Base-by-base conservation (phyloP, 2,888 invertebrate species). In the Mystacides longicornis region DNA sequence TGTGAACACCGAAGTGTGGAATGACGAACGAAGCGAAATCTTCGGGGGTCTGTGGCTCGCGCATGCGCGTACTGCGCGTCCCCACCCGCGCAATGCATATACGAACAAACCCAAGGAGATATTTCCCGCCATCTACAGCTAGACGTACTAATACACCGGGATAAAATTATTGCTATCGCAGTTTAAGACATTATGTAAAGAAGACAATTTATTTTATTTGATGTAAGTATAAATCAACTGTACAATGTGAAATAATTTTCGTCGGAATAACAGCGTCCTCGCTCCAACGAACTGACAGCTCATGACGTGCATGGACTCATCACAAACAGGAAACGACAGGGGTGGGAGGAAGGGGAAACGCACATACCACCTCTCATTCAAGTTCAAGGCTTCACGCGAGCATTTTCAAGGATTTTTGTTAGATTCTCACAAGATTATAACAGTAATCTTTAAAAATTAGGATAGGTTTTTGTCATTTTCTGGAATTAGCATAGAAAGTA, bases 1-100 rank as follows among this genome's bases (percentile, higher is more conserved):
- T 74, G 74, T 73, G 46, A 74, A 75, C 76, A 76, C 75, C 77
- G 73, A 74, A 75, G 75, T 75, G 77, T 72, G 75, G 77, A 77
- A 77, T 77, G 77, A 70, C 71, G 69, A 67, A 68, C 67, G 71
- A 68, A 72, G 73, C 72, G 73, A 67, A 71, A 71, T 68, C 18
- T 43, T 33, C 27, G 49, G 52, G 23, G 37, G 46, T 51, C 27
- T 74, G 67, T 68, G 19, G 31, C 31, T 45, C 22, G 55, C 57
- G 51, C 54, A 49, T 49, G 52, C 58, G 50, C 31, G 27, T 49
- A 43, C 49, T 55, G 18, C 47, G 43, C 49, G 21, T 21, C 49
- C 22, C 64, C 53, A 23, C 50, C 54, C 65, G 68, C 69, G 67
- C 56, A 19, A 27, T 68, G 63, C 67, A 73, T 71, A 72, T 69